These are phyloP conservation scores for Cryptomyrus ogoouensis DNA, from an alignment of 2,113 vertebrate species.

Conservation along the genomic window DNA sequence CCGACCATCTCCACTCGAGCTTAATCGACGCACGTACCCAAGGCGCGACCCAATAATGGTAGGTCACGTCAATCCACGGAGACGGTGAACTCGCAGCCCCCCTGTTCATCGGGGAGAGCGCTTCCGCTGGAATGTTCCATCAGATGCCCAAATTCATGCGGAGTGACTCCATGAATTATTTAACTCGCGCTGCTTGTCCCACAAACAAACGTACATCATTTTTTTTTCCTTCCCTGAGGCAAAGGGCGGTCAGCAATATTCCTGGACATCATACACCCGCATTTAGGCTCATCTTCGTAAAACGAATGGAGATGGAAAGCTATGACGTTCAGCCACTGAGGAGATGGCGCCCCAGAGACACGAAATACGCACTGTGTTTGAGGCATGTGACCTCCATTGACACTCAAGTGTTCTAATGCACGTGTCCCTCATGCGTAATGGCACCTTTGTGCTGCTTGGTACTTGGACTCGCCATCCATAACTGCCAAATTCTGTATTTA, in stretches of 20 bases:
- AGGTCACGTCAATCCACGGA: not conserved
- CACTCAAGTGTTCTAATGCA: not conserved
- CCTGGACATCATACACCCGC: not conserved
- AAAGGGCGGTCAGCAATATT: not conserved
- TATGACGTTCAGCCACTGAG: not conserved
- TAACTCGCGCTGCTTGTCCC: not conserved
- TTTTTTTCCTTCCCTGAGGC: not conserved
- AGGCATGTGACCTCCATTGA: not conserved
- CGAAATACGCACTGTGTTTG: not conserved
- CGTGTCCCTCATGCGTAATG: not conserved
- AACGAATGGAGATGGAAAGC: not conserved
- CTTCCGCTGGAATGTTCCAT: not conserved
- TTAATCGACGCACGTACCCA: not conserved
- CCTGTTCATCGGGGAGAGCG: not conserved
- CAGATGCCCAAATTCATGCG: not conserved
- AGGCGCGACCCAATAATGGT: not conserved
- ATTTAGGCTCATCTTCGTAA: not conserved
- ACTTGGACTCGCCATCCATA: not conserved
- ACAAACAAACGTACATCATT: not conserved
- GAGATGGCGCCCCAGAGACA: not conserved
- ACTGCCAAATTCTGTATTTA: not conserved
- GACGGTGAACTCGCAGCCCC: not conserved
- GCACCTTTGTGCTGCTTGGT: too few species aligned
- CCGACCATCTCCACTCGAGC: not conserved
- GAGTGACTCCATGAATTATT: not conserved